Percentiles rank a stretch among this genome's conserved stretches.
These are phyloP conservation scores for Stictocephala bisonia DNA, from an alignment of 2,888 invertebrate species.

Conservation along the genomic window DNA sequence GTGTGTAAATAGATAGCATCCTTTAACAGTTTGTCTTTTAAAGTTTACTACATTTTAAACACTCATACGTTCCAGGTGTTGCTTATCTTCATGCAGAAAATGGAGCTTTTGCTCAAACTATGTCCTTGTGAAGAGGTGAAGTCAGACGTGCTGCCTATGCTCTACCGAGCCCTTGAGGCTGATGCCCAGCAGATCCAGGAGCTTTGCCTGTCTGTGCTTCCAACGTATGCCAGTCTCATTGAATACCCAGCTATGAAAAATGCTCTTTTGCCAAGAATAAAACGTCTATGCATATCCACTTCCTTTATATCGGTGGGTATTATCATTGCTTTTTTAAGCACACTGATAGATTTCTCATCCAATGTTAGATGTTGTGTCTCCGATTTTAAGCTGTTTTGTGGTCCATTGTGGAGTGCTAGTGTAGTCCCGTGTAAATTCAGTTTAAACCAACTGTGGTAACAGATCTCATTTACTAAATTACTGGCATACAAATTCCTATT, in stretches of 20 bases:
- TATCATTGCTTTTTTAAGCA: background rate
- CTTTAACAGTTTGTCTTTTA: too few species aligned
- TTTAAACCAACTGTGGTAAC: too few species aligned
- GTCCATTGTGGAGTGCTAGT: too few species aligned
- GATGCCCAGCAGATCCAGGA: constrained; percentile 91
- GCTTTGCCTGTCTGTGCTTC: constrained; percentile 88
- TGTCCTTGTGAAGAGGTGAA: constrained; percentile 92
- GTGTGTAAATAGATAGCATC: too few species aligned
- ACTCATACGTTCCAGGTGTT: too few species aligned
- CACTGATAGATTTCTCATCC: too few species aligned
- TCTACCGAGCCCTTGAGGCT: constrained; percentile 90
- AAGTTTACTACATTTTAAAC: too few species aligned
- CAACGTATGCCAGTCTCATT: constrained; percentile 89
- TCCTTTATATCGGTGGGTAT: constrained; percentile 77
- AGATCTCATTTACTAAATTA: too few species aligned
- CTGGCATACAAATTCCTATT: too few species aligned
- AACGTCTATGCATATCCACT: constrained; percentile 86
- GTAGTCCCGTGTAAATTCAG: too few species aligned
- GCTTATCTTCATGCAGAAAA: constrained; percentile 93
- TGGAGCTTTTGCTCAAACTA: constrained; percentile 89
- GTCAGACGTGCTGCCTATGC: constrained; percentile 90
- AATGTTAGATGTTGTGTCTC: background rate
- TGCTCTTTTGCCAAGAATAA: constrained; percentile 90
- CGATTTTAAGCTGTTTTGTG: background rate
- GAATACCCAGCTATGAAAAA: constrained; percentile 97